Conservation (phyloP, 2,113 vertebrate genomes). For the Etia nguti region DNA sequence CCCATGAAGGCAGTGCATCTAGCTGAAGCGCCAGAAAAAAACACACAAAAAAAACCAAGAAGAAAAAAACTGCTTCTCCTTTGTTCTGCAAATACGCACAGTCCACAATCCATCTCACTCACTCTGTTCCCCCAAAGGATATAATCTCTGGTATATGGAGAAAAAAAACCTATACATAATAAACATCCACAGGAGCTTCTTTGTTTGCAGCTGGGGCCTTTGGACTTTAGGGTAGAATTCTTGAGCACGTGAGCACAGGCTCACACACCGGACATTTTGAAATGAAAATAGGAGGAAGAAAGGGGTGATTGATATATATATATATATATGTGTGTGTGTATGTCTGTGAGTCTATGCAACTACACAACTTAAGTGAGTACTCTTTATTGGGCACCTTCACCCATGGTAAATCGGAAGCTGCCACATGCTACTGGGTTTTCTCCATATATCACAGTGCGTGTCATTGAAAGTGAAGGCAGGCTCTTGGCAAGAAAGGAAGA, state of each 20-base stretch:
- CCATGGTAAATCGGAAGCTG: slow-evolving; percentile 54
- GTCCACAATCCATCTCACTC: slow-evolving; percentile 44
- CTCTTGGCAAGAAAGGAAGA: slow-evolving; percentile 44
- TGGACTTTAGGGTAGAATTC: slow-evolving; percentile 26
- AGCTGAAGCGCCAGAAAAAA: slow-evolving; percentile 10
- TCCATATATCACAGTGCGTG: slow-evolving; percentile 52
- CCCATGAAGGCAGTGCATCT: slow-evolving; percentile 1
- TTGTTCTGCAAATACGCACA: slow-evolving; percentile 28
- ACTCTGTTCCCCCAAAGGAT: slow-evolving; percentile 13
- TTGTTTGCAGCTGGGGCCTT: slow-evolving; percentile 38
- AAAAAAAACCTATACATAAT: slow-evolving; percentile 35
- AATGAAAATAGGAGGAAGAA: not conserved
- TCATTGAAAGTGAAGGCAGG: slow-evolving; percentile 59
- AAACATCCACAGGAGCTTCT: slow-evolving; percentile 48
- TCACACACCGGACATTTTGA: not conserved
- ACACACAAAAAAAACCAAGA: not conserved
- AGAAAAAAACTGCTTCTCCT: slow-evolving; percentile 1
- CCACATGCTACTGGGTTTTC: slow-evolving; percentile 47
- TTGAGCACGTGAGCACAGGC: not conserved
- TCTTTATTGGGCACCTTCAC: slow-evolving; percentile 39
- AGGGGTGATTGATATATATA: not conserved
- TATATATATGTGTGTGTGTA: too few species aligned
- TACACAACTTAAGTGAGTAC: slow-evolving; percentile 25
- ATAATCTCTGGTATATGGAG: slow-evolving; percentile 23
- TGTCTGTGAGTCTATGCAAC: not conserved